Evolutionary conservation across 2,888 invertebrate species (phyloP).

Genomic region (Gisinianus flammeolus): DNA sequence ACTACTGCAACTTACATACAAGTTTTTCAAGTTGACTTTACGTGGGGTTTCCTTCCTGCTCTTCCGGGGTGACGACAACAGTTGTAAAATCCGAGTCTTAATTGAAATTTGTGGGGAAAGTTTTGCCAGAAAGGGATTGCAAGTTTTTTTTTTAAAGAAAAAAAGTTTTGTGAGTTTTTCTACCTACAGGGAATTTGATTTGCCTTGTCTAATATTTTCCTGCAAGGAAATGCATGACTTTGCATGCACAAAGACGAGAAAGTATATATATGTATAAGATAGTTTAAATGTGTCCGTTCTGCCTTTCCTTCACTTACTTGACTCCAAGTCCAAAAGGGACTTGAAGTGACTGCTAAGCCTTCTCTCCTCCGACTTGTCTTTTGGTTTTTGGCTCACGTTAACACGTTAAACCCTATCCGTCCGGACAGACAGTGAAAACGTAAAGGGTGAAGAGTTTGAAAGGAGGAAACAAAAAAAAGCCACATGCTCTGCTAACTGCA

Average conservation of each 20-base stretch:
- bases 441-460: conserved; percentile 9
- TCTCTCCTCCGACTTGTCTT: too few species aligned
- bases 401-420: neutral
- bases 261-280: too few species aligned
- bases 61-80: conserved; percentile 1
- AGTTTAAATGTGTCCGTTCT: neutral
- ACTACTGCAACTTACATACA: neutral
- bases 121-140: neutral
- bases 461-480: neutral
- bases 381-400: neutral
- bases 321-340: too few species aligned
- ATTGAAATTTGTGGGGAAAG: conserved; percentile 34
- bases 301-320: neutral
- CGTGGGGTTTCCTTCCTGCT: neutral
- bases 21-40: neutral
- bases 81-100: conserved; percentile 21
- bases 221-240: neutral
- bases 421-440: neutral
- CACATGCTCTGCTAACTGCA: neutral
- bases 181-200: conserved; percentile 11
- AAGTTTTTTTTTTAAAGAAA: neutral
- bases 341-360: too few species aligned
- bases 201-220: neutral
- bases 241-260: too few species aligned
- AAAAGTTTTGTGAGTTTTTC: neutral